phyloP scores from a whole-genome alignment of 2,113 vertebrate species.

The Marcusenius ussheri region DNA sequence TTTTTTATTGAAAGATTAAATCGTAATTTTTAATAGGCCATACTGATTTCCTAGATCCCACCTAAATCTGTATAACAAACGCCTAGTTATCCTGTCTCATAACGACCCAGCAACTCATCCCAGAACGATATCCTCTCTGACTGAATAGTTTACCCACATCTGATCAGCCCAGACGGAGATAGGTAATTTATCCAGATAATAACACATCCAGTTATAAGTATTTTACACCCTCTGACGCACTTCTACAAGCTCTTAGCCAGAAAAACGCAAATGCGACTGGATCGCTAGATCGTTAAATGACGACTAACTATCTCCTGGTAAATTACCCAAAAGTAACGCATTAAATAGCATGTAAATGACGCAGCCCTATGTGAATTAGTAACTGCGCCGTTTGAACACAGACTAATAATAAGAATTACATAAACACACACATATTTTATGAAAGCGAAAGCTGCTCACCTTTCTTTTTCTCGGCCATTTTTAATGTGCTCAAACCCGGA shows the following conservation, averaged over 20 bases:
- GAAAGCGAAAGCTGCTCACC: slow-evolving; percentile 24
- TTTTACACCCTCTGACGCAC: background rate
- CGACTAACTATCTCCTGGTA: background rate
- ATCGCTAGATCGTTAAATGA: background rate
- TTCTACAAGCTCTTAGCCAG: background rate
- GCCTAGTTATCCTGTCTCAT: background rate
- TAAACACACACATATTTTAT: background rate
- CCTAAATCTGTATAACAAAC: background rate
- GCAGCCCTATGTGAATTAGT: background rate
- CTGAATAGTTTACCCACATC: background rate
- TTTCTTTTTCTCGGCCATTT: slow-evolving; percentile 39
- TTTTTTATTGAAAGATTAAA: background rate
- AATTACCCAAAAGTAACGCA: background rate
- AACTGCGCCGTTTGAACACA: background rate
- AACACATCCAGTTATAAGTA: background rate
- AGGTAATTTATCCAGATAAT: background rate
- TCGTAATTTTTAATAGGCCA: background rate
- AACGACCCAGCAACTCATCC: background rate
- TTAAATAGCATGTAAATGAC: background rate
- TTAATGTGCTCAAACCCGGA: background rate
- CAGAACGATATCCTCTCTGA: background rate
- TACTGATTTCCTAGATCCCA: background rate
- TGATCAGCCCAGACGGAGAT: background rate
- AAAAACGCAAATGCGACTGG: background rate
- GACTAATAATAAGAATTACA: background rate